Conservation (phyloP, 1,140 invertebrate species). For the Brachionus manjavacas region DNA sequence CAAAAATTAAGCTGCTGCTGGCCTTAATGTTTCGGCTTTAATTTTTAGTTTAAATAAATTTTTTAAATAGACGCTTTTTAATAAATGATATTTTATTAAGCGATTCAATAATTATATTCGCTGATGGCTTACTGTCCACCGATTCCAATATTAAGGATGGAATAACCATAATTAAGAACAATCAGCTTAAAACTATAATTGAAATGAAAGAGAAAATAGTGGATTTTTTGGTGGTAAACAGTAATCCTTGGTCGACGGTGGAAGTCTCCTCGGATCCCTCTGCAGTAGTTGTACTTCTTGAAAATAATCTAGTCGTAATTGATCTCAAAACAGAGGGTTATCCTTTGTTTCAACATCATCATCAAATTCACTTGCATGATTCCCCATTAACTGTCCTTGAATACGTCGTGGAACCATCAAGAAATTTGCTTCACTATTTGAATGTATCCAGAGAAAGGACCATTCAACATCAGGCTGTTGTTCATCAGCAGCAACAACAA, state of each 20-base stretch:
- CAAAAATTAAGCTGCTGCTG: background rate
- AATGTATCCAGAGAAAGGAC: background rate
- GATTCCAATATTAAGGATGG: constrained; percentile 21
- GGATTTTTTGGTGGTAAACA: constrained; percentile 89
- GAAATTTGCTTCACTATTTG: constrained; percentile 4
- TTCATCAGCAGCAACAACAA: background rate
- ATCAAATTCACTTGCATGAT: constrained; percentile 98
- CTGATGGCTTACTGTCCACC: background rate
- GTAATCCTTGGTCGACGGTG: constrained; percentile 83
- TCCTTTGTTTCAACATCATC: constrained; percentile 97
- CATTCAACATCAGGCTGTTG: background rate
- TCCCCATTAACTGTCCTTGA: constrained; percentile 73
- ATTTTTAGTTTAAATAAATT: no score
- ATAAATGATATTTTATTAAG: background rate
- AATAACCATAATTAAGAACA: constrained; percentile 32
- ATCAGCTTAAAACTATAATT: constrained; percentile 67
- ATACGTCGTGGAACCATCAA: background rate
- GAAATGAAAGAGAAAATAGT: constrained; percentile 98
- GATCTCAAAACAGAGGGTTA: constrained; percentile 88
- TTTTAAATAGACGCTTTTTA: no score
- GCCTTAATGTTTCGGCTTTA: background rate
- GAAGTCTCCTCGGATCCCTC: constrained; percentile 73
- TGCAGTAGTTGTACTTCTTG: constrained; percentile 89
- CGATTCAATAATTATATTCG: constrained; percentile 6
- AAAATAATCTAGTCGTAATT: constrained; percentile 95